A percentile compares a stretch with the other conserved stretches of the same genome.
phyloP scores from a whole-genome alignment of 2,797 vertebrate species.

The Argentina silus region DNA sequence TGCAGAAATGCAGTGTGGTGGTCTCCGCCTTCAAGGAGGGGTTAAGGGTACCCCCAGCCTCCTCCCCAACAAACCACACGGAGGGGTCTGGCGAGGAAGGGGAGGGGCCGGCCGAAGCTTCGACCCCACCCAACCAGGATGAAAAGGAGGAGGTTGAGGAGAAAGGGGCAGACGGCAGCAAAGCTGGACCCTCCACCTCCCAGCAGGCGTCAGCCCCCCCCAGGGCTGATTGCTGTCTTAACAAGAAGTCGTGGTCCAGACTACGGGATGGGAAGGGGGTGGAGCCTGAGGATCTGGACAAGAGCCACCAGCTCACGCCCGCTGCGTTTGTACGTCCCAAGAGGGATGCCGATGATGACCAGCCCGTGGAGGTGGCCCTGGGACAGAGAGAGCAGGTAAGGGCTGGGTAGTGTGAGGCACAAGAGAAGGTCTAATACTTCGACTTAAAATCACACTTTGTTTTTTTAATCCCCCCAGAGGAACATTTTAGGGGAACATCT shows the following conservation, averaged over 20 bases:
- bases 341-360: constrained; percentile 86
- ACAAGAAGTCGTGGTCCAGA: constrained; percentile 90
- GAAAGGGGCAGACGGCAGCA: constrained; percentile 72
- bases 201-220: constrained; percentile 58
- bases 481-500: constrained; percentile 33
- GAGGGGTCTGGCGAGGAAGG: constrained; percentile 74
- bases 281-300: constrained; percentile 92
- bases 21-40: constrained; percentile 94
- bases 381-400: constrained; percentile 85
- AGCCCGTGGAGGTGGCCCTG: constrained; percentile 84
- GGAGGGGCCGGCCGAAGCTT: constrained; percentile 74
- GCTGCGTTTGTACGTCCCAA: constrained; percentile 90
- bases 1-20: constrained; percentile 93
- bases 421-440: constrained; percentile 5
- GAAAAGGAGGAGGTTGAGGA: constrained; percentile 61
- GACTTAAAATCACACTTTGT: constrained; percentile 20
- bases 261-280: constrained; percentile 92
- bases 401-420: neutral
- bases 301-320: constrained; percentile 84
- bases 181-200: constrained; percentile 47
- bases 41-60: constrained; percentile 80
- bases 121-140: constrained; percentile 68
- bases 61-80: constrained; percentile 57
- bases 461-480: constrained; percentile 13
- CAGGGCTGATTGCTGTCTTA: constrained; percentile 77